Percentiles rank a stretch among this genome's conserved stretches.
Conservation (phyloP, 1,140 invertebrate species). For the Bombus vancouverensis region DNA sequence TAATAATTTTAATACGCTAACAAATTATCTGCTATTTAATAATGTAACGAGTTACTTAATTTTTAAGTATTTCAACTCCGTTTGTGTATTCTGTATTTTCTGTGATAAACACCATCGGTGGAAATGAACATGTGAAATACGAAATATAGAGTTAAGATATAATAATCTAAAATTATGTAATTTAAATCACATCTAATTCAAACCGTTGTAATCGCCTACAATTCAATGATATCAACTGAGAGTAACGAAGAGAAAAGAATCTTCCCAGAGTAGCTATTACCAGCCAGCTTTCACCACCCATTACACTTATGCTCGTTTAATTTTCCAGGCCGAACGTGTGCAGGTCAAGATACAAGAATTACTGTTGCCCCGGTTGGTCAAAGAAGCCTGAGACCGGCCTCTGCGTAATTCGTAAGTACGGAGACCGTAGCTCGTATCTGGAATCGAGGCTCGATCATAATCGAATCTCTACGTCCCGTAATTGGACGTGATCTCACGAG, state of each 20-base stretch:
- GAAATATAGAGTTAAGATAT: too few species aligned
- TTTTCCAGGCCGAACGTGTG: slow-evolving; percentile 91
- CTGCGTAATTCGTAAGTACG: slow-evolving; percentile 92
- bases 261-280: neutral
- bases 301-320: slow-evolving; percentile 25
- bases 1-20: too few species aligned
- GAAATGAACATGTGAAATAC: too few species aligned
- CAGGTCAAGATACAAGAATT: slow-evolving; percentile 86
- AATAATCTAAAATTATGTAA: too few species aligned
- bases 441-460: neutral
- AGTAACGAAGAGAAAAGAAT: neutral
- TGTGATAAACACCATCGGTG: too few species aligned
- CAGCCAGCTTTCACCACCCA: neutral
- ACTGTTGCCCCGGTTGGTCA: slow-evolving; percentile 93
- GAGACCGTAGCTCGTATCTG: neutral
- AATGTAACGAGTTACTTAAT: too few species aligned
- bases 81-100: too few species aligned
- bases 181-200: too few species aligned
- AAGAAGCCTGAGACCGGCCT: slow-evolving; percentile 87
- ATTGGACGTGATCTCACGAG: slow-evolving; percentile 45
- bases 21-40: too few species aligned
- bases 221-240: too few species aligned
- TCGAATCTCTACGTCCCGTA: neutral
- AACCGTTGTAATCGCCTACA: too few species aligned
- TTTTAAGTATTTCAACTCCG: too few species aligned